Evolutionary conservation across 2,888 invertebrate genomes (phyloP).

Genomic region (Cartodere bifasciata): DNA sequence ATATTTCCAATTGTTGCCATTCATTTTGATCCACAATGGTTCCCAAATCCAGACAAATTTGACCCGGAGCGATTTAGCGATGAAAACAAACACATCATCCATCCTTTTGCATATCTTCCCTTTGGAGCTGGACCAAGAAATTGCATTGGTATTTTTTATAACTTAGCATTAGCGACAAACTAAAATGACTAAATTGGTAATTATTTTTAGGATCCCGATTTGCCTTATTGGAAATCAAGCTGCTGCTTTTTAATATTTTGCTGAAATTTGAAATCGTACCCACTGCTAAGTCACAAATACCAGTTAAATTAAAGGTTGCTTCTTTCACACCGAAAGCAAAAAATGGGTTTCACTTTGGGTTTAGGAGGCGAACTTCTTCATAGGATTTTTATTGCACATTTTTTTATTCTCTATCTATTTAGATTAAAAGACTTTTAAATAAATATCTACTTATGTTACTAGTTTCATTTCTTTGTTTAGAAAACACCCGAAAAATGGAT

Average conservation of each 20-base stretch:
- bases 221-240: conserved; percentile 24
- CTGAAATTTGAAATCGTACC: conserved; percentile 21
- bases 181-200: too few species aligned
- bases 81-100: conserved; percentile 40
- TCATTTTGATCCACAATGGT: conserved; percentile 23
- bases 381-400: too few species aligned
- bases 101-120: conserved; percentile 30
- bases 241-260: conserved; percentile 21
- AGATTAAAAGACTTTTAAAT: too few species aligned
- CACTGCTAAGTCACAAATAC: conserved; percentile 21
- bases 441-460: too few species aligned
- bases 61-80: conserved; percentile 35
- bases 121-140: conserved; percentile 43
- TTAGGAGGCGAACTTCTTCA: conserved; percentile 18
- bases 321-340: conserved; percentile 17
- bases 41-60: conserved; percentile 25
- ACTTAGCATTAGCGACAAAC: too few species aligned
- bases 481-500: too few species aligned
- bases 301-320: conserved; percentile 18
- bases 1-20: conserved; percentile 21
- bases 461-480: too few species aligned
- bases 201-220: conserved; percentile 19
- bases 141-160: too few species aligned
- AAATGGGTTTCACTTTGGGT: conserved; percentile 23
- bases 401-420: too few species aligned